Evolutionary conservation across 2,888 invertebrate genomes (phyloP), one percentile per base, ranked within the genome.

Genomic region (Trilocha varians): DNA sequence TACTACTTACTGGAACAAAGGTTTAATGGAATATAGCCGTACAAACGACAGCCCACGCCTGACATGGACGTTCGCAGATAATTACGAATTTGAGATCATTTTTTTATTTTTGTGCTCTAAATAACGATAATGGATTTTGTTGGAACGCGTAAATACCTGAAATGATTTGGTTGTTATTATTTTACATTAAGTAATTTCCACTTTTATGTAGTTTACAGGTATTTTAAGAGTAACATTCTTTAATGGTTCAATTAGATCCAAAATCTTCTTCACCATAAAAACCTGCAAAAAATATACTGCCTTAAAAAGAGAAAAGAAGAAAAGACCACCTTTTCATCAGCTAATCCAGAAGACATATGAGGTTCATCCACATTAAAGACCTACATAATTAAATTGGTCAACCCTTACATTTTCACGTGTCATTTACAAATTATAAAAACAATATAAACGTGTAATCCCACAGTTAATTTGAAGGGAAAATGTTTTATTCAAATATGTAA

Each of bases 11-110:
- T 14, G n/a, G 34, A 38, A 42, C 34, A 38, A 16, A 38, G 39
- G 42, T 35, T 32, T 43, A 46, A 49, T 47, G 39, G 44, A 47
- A 50, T 44, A 46, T 41, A 43, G 34, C 15, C 25, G 25, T 13
- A 13, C 32, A 16, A 41, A 13, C 13, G 17, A 18, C 18, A 13
- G 18, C 13, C 35, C 33, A 15, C 33, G 32, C 16, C 13, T 39
- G 17, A 25, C 25, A 25, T 25, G 25, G 25, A 25, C 25, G 25
- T 25, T 25, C 5, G 11, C 25, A 11, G 25, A 11, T 25, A 25
- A 25, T 25, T 25, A 25, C 1, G 25, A 25, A 25, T 25, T 25
- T 25, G 25, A 25, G 25, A 25, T 25, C 11, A 25, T 9, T 9
- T 25, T 1, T 18, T 25, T 25, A n/a, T 25, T 25, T 25, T 25